Conservation (phyloP, 2,113 vertebrate genomes). For the Propithecus coquereli region DNA sequence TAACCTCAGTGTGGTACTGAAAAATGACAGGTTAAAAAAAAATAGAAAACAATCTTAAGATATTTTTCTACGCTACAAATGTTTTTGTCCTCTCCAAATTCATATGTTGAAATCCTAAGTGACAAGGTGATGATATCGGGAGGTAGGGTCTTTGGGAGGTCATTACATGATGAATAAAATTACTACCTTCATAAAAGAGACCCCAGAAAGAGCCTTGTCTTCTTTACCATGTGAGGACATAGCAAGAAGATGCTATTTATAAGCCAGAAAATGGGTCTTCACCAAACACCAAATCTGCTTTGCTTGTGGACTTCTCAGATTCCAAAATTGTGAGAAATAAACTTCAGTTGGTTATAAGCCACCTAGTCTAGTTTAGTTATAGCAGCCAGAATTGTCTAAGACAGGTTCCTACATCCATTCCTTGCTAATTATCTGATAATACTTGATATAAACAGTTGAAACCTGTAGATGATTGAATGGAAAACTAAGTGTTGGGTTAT, state of each 20-base stretch:
- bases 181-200: neutral
- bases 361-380: neutral
- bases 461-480: rapidly evolving
- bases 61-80: neutral
- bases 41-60: neutral
- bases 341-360: neutral
- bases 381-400: neutral
- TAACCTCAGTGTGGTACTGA: neutral
- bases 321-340: neutral
- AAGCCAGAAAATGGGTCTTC: neutral
- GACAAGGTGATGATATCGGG: neutral
- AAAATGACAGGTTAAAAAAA: neutral
- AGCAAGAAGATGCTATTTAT: neutral
- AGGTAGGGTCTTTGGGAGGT: neutral
- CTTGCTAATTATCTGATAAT: neutral
- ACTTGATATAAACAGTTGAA: neutral
- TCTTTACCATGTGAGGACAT: neutral
- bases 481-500: neutral
- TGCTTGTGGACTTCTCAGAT: neutral
- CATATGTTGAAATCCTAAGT: neutral
- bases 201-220: neutral
- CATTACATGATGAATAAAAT: neutral
- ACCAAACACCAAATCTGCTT: neutral
- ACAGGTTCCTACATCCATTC: neutral
- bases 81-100: neutral